Percentiles rank a stretch among this genome's conserved stretches.
phyloP scores from a whole-genome alignment of 1,140 invertebrate species.

The Drusus annulatus region DNA sequence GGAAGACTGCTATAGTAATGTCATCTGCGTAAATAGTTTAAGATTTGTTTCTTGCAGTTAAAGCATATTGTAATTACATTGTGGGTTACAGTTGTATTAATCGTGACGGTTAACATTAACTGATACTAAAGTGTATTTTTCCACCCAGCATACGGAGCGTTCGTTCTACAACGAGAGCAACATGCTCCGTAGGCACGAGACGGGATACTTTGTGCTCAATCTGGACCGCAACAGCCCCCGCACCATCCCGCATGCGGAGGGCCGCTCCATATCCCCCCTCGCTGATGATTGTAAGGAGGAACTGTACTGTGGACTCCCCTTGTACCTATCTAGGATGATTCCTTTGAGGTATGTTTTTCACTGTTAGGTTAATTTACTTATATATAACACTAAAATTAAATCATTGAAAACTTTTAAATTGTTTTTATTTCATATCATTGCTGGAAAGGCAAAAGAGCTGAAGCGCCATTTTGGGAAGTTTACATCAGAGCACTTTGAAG shows the following conservation, averaged over 20 bases:
- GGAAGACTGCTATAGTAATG: too few relatives aligned
- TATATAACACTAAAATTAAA: too few relatives aligned
- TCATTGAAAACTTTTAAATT: too few relatives aligned
- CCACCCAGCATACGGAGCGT: constrained; percentile 49
- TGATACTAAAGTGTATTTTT: neutral
- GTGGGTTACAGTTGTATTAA: too few relatives aligned
- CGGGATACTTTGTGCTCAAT: constrained; percentile 54
- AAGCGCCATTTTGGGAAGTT: too few relatives aligned
- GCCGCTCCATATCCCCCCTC: constrained; percentile 18
- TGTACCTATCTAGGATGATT: constrained; percentile 53
- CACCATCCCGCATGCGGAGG: constrained; percentile 31
- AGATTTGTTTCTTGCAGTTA: too few relatives aligned
- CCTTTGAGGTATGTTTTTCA: constrained; percentile 41
- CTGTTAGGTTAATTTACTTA: too few relatives aligned
- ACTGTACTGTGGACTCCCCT: constrained; percentile 48
- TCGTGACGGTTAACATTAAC: neutral
- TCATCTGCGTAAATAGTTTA: too few relatives aligned
- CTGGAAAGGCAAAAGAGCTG: too few relatives aligned
- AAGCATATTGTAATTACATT: too few relatives aligned
- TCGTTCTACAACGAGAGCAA: constrained; percentile 40
- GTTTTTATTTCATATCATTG: too few relatives aligned
- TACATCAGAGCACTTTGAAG: too few relatives aligned
- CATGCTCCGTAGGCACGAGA: constrained; percentile 19
- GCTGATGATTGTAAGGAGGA: constrained; percentile 42
- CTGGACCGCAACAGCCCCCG: constrained; percentile 51